These are phyloP conservation scores for Polydrusus cervinus DNA, from an alignment of 2,888 invertebrate genomes.

Conservation along the genomic window DNA sequence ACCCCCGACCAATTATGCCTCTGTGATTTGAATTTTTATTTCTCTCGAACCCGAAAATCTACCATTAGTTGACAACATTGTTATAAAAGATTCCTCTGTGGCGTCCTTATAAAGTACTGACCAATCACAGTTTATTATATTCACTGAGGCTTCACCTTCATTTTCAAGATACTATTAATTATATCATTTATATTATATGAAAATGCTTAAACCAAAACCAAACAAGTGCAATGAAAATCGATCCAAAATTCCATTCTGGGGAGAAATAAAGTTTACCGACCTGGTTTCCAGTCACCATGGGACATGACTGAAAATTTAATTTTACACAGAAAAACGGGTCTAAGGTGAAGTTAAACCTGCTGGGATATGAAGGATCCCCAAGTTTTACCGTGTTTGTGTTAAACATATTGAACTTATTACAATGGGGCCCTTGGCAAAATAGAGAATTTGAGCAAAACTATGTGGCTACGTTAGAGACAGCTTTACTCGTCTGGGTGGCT, in stretches of 20 bases:
- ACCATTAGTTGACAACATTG: no score
- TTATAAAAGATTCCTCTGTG: no score
- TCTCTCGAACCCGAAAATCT: no score
- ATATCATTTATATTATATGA: no score
- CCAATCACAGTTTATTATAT: no score
- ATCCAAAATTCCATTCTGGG: neutral
- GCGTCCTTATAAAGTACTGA: no score
- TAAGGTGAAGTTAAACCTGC: conserved; percentile 37
- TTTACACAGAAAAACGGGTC: conserved; percentile 31
- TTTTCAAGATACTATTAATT: no score
- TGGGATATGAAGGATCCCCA: conserved; percentile 41
- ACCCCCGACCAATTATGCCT: no score
- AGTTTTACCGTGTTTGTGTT: conserved; percentile 40
- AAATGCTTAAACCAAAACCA: neutral
- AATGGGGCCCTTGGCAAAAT: conserved; percentile 11
- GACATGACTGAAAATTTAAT: conserved; percentile 41
- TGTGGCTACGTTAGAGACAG: neutral
- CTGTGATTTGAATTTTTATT: no score
- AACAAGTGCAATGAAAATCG: neutral
- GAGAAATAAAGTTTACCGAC: neutral
- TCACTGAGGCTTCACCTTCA: no score
- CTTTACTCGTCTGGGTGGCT: neutral
- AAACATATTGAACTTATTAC: conserved; percentile 45
- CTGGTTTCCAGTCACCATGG: conserved; percentile 13
- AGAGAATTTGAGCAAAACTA: conserved; percentile 6